These are phyloP conservation scores for Ophraella communa DNA, from an alignment of 2,888 invertebrate species.

Conservation along the genomic window DNA sequence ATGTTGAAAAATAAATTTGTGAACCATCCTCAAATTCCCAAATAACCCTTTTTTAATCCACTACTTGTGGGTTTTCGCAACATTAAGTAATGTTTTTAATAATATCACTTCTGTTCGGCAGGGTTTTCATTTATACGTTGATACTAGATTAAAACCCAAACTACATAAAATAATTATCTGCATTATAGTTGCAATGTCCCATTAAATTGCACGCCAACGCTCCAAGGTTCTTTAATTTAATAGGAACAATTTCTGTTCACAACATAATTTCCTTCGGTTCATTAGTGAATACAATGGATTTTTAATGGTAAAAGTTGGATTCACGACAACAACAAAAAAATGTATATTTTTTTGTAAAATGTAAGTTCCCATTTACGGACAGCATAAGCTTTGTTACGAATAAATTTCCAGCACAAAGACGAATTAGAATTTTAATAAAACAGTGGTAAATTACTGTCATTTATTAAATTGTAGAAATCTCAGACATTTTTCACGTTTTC, in stretches of 20 bases:
- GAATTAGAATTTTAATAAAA: constrained; percentile 24
- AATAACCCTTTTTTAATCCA: too few relatives aligned
- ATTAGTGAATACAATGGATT: background rate
- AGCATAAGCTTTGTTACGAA: background rate
- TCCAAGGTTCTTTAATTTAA: background rate
- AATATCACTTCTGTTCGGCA: too few relatives aligned
- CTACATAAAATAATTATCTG: too few relatives aligned
- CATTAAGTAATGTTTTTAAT: too few relatives aligned
- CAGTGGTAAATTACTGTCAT: constrained; percentile 16
- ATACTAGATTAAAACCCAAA: too few relatives aligned
- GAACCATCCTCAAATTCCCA: too few relatives aligned
- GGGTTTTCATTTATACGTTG: too few relatives aligned
- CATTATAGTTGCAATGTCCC: too few relatives aligned
- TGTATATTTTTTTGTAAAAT: background rate
- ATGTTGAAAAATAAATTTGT: too few relatives aligned
- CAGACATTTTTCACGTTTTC: constrained; percentile 23
- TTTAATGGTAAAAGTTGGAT: background rate
- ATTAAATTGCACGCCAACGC: too few relatives aligned
- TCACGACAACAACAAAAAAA: background rate
- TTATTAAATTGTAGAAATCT: constrained; percentile 20
- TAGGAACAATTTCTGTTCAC: background rate
- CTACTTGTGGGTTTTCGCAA: too few relatives aligned
- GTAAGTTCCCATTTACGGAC: background rate
- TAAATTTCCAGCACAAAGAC: constrained; percentile 14
- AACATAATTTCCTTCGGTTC: background rate